phyloP scores from a whole-genome alignment of 2,797 vertebrate species.

The Rachycentron canadum region DNA sequence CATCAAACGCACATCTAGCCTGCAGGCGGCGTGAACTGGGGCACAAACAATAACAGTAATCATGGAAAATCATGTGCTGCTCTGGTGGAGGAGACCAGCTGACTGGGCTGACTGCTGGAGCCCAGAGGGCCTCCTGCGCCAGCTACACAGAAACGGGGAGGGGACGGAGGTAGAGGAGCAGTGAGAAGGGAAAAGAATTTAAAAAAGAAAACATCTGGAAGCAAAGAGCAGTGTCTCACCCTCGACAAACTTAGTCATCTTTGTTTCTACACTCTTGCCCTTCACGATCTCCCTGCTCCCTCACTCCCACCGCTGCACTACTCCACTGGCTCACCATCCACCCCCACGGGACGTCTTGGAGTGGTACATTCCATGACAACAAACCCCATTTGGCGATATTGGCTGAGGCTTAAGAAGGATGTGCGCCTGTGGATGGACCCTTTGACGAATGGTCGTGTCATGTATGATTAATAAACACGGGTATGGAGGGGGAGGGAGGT shows the following conservation, averaged over 20 bases:
- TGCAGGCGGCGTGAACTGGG: conserved; percentile 77
- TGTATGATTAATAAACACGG: conserved; percentile 56
- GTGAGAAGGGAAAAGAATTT: neutral
- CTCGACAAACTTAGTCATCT: conserved; percentile 63
- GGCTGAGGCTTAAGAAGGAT: conserved; percentile 35
- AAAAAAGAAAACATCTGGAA: conserved; percentile 15
- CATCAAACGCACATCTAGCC: conserved; percentile 68
- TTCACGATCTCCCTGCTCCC: conserved; percentile 24
- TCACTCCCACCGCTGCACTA: neutral
- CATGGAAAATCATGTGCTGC: conserved; percentile 84
- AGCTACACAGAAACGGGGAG: conserved; percentile 48
- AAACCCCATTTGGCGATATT: conserved; percentile 44
- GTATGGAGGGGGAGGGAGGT: neutral
- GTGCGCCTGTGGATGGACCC: conserved; percentile 14
- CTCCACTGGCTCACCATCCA: conserved; percentile 6
- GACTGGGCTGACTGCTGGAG: conserved; percentile 79
- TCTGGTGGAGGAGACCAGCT: conserved; percentile 81
- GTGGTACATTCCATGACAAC: conserved; percentile 60
- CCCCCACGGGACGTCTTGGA: conserved; percentile 24
- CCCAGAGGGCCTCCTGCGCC: conserved; percentile 61
- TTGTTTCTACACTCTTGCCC: conserved; percentile 46
- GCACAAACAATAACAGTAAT: conserved; percentile 86
- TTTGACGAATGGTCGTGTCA: conserved; percentile 39
- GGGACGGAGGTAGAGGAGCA: conserved; percentile 17
- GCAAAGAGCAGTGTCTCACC: conserved; percentile 27